These are phyloP conservation scores for Mesoligia furuncula DNA, from an alignment of 2,888 invertebrate genomes.

Conservation along the genomic window DNA sequence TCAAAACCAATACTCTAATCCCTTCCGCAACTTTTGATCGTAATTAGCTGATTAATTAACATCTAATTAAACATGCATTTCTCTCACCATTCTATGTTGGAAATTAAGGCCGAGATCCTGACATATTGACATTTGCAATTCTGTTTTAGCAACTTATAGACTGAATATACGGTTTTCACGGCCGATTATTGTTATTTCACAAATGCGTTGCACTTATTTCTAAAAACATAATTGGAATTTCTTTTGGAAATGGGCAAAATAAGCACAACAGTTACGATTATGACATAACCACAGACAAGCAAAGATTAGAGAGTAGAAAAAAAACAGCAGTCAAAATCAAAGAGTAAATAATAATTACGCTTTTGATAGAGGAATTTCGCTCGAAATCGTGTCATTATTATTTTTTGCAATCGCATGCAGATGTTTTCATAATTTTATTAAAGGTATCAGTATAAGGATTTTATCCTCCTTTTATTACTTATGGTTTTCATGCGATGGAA, in stretches of 20 bases:
- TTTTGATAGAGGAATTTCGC: conserved; percentile 6
- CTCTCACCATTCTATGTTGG: conserved; percentile 90
- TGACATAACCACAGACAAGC: conserved; percentile 67
- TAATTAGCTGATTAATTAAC: conserved; percentile 67
- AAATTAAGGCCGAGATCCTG: conserved; percentile 91
- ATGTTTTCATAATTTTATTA: neutral
- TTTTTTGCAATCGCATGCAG: neutral
- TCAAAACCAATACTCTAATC: conserved; percentile 25
- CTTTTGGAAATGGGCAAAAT: conserved; percentile 78
- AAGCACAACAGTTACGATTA: conserved; percentile 78
- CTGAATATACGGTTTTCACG: conserved; percentile 76
- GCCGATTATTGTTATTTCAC: conserved; percentile 71
- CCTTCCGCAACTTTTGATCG: conserved; percentile 36
- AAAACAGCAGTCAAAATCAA: conserved; percentile 34
- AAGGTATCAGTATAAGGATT: neutral
- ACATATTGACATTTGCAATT: conserved; percentile 91
- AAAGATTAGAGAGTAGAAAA: conserved; percentile 40
- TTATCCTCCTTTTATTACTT: too few relatives aligned
- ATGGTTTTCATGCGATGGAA: neutral
- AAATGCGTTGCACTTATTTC: conserved; percentile 72
- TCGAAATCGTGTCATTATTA: neutral
- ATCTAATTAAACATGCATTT: conserved; percentile 71
- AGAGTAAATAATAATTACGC: conserved; percentile 8
- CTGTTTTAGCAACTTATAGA: conserved; percentile 82
- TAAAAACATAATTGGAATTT: conserved; percentile 80